These are phyloP conservation scores for Heliopora coerulea DNA, from an alignment of 92 coral and sea anemone genomes.

Conservation along the genomic window DNA sequence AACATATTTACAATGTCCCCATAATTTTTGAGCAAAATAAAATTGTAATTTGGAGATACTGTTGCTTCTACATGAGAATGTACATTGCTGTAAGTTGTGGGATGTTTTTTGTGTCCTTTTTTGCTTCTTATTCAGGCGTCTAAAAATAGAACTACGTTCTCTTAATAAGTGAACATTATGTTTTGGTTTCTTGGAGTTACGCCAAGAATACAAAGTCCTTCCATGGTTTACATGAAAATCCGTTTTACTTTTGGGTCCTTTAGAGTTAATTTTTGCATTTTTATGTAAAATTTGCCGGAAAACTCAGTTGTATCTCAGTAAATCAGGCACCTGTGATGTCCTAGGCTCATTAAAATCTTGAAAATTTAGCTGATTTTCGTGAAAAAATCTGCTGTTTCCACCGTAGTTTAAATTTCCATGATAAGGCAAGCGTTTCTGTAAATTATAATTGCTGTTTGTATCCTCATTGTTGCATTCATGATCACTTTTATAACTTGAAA, in stretches of 20 bases:
- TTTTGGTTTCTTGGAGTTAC: background rate
- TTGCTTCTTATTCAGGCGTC: background rate
- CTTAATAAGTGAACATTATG: background rate
- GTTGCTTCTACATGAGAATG: background rate
- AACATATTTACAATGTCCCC: constrained; percentile 75
- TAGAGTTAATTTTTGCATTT: no score
- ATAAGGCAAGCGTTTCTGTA: no score
- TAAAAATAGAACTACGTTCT: background rate
- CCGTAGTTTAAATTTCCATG: no score
- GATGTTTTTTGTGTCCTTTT: background rate
- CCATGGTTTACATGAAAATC: background rate
- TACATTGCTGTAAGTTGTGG: background rate
- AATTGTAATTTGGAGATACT: constrained; percentile 27
- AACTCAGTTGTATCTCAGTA: no score
- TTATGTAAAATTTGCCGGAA: no score
- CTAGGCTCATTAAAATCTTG: no score
- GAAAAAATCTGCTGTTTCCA: no score
- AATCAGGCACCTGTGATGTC: no score
- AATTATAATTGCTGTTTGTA: no score
- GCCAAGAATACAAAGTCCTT: background rate
- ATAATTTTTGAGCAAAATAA: constrained; percentile 63
- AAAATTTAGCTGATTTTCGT: no score
- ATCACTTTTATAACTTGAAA: no score
- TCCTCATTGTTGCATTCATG: background rate
- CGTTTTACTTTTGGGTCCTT: background rate